Evolutionary conservation across 2,113 vertebrate species (phyloP), one percentile per base, ranked within the genome.

Genomic region (Marcusenius ussheri): DNA sequence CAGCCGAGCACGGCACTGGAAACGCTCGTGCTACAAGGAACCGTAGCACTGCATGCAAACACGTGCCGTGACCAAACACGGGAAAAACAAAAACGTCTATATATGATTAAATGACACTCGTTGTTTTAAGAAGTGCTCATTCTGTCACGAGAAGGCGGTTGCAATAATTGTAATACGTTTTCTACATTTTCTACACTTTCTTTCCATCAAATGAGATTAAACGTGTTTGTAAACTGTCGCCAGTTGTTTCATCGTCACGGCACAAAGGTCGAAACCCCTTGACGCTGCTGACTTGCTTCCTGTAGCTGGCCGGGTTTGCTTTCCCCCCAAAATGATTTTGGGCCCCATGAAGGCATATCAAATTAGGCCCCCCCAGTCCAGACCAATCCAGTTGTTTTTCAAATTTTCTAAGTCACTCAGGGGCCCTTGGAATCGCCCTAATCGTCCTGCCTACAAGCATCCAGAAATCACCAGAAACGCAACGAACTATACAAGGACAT

Each of bases 121-220:
- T 45, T 47, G 0, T 51, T 21, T 31, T 39, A 39, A 46, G 19
- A 62, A n/a, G 53, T 19, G n/a, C 35, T 42, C 35, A 62, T 45
- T n/a, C 39, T 88, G 53, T 66, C 62, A 87, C 10, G 9, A 27
- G 19, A 66, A n/a, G 35, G 39, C n/a, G 8, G 46, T 46, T n/a
- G 17, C 46, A 27, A 84, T 84, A 47, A 47, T 19, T 42, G 74
- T 80, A 42, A 80, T 42, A 19, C 5, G 6, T 42, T 74, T 74
- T 31, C n/a, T 74, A 74, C n/a, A 35, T 74, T 51, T 51, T 51
- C 50, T 51, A 51, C 13, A 51, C 50, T 51, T 51, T 49, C 49
- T 49, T 49, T n/a, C n/a, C 74, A 80, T 80, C 70, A n/a, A 84
- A 46, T 85, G 83, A 85, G 24, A 85, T 85, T 85, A 49, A 85